phyloP scores from a whole-genome alignment of 2,888 invertebrate genomes.

The Sarcophaga rosellei region DNA sequence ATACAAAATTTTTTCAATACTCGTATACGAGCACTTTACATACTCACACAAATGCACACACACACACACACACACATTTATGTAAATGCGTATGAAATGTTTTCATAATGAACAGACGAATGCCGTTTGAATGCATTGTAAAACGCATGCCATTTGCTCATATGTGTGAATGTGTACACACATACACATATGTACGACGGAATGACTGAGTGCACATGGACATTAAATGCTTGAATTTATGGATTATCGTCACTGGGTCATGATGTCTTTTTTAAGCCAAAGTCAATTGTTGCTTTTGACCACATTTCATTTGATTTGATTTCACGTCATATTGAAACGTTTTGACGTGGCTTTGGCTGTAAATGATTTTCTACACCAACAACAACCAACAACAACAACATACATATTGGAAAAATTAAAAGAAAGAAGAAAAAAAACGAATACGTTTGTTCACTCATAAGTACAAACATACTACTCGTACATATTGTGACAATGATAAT shows the following conservation, averaged over 20 bases:
- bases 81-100: background rate
- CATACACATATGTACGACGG: background rate
- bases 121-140: constrained; percentile 30
- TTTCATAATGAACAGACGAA: background rate
- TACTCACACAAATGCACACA: background rate
- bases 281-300: constrained; percentile 13
- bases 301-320: background rate
- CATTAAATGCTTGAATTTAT: background rate
- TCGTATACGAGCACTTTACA: background rate
- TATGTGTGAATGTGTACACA: background rate
- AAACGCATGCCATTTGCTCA: constrained; percentile 30
- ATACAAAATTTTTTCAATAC: background rate
- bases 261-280: constrained; percentile 3
- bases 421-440: too few species aligned
- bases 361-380: too few species aligned
- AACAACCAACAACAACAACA: too few species aligned
- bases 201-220: background rate
- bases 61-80: background rate
- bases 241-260: constrained; percentile 49
- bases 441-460: too few species aligned
- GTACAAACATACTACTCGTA: background rate
- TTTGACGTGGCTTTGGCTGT: background rate
- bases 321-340: background rate
- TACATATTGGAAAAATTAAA: too few species aligned
- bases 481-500: background rate